Evolutionary conservation across 2,797 vertebrate genomes (phyloP).

Genomic region (Cyclura pinguis): DNA sequence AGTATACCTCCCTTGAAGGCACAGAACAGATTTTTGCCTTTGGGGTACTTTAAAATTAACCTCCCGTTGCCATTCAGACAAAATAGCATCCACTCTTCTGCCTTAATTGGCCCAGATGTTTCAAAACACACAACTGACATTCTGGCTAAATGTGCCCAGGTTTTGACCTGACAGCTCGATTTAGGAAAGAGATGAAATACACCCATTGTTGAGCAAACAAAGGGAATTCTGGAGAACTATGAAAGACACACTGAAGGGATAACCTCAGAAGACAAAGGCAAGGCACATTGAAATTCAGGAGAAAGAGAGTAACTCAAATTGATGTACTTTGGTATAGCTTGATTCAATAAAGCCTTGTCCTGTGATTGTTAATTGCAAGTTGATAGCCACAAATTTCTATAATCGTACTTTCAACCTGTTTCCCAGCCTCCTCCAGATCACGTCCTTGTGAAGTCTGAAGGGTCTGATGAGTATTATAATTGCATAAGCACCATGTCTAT

Average conservation of each 20-base stretch:
- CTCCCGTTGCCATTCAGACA: constrained; percentile 64
- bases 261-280: not conserved
- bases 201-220: constrained; percentile 44
- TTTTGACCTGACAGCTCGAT: constrained; percentile 59
- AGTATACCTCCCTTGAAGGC: constrained; percentile 39
- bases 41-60: constrained; percentile 62
- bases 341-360: not conserved
- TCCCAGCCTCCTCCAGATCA: not conserved
- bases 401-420: not conserved
- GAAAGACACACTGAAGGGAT: not conserved
- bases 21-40: constrained; percentile 70
- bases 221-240: constrained; percentile 27
- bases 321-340: constrained; percentile 5
- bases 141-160: constrained; percentile 52
- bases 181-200: constrained; percentile 43
- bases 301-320: constrained; percentile 1
- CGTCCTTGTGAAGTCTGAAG: not conserved
- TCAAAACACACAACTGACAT: constrained; percentile 50
- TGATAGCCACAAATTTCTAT: not conserved
- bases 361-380: not conserved
- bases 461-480: not conserved
- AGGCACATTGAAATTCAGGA: not conserved
- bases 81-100: constrained; percentile 48
- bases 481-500: not conserved
- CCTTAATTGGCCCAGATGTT: constrained; percentile 73